phyloP scores from a whole-genome alignment of 1,140 invertebrate genomes.

The Branchinecta lindahli region DNA sequence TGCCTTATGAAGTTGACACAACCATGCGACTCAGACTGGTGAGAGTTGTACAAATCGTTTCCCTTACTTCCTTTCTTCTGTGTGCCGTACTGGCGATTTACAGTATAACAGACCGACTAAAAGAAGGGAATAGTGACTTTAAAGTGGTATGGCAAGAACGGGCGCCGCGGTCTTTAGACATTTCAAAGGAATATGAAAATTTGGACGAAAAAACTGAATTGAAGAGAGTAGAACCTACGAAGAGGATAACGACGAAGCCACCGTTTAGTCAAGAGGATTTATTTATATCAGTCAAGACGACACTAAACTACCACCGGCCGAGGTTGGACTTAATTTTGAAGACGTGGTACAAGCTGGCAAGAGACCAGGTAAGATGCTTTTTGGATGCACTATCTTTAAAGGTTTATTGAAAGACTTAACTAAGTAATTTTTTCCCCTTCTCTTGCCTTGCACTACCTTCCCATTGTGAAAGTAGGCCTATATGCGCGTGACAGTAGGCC shows the following conservation, averaged over 20 bases:
- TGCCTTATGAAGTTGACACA: not conserved
- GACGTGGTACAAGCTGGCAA: constrained; percentile 83
- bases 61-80: not conserved
- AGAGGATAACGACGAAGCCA: constrained; percentile 39
- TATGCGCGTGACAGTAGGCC: no score
- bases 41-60: not conserved
- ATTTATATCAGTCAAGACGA: constrained; percentile 89
- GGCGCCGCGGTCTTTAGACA: constrained; percentile 22
- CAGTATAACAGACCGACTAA: not conserved
- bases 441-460: no score
- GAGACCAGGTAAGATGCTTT: constrained; percentile 54
- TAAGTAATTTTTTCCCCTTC: no score
- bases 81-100: not conserved
- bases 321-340: constrained; percentile 70
- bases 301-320: constrained; percentile 64
- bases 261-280: constrained; percentile 60
- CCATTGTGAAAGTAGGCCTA: no score
- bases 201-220: not conserved
- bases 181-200: constrained; percentile 13
- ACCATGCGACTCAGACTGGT: not conserved
- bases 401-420: no score
- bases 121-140: not conserved
- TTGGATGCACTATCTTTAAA: no score
- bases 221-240: not conserved
- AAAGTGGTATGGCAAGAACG: constrained; percentile 24